Conservation (phyloP, 1,140 invertebrate species). For the Gryllus bimaculatus region DNA sequence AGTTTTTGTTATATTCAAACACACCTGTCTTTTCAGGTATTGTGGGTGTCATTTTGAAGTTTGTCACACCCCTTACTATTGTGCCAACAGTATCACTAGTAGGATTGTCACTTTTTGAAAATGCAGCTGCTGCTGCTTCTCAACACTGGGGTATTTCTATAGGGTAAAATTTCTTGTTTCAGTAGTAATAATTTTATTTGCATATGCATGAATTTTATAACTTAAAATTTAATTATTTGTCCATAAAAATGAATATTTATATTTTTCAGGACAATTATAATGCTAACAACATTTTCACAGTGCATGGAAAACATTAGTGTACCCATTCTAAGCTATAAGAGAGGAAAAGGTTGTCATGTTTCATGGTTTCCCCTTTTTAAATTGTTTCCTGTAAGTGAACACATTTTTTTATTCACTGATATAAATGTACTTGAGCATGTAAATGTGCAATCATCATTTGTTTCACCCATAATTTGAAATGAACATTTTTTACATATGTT, state of each 20-base stretch:
- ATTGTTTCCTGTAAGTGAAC: slow-evolving; percentile 63
- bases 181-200: background rate
- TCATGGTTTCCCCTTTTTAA: slow-evolving; percentile 66
- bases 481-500: background rate
- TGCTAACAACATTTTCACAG: slow-evolving; percentile 75
- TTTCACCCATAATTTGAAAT: background rate
- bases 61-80: slow-evolving; percentile 70
- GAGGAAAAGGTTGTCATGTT: slow-evolving; percentile 45
- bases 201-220: background rate
- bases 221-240: background rate
- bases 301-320: slow-evolving; percentile 58
- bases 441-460: background rate
- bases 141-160: slow-evolving; percentile 72
- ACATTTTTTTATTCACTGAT: background rate
- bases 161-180: slow-evolving; percentile 42
- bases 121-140: slow-evolving; percentile 61
- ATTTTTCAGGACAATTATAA: slow-evolving; percentile 60
- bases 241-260: background rate
- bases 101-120: slow-evolving; percentile 67
- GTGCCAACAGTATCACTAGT: slow-evolving; percentile 70
- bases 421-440: background rate
- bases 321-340: slow-evolving; percentile 51
- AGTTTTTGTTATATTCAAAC: no score
- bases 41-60: slow-evolving; percentile 59
- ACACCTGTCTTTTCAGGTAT: slow-evolving; percentile 40